Evolutionary conservation across 2,113 vertebrate genomes (phyloP), one percentile per base, ranked within the genome.

Genomic region (Serilophus lunatus): DNA sequence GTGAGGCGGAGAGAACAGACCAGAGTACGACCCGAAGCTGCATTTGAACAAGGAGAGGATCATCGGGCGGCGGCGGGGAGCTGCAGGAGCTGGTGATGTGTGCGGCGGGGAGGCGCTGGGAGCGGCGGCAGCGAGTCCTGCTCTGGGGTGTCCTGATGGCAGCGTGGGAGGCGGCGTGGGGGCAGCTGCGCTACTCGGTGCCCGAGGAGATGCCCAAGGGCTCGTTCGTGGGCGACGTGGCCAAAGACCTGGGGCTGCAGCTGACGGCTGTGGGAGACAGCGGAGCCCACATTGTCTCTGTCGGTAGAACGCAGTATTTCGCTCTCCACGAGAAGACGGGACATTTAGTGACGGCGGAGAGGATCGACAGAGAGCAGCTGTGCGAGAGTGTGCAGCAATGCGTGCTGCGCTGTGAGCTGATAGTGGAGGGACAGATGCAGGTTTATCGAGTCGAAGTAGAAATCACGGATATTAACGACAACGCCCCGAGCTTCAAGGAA

Each of bases 341-440:
- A 7, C 87, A 97, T 53, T 50, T 66, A 98, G 31, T 74, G 38
- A 74, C 70, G 0, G 51, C 70, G 5, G 23, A n/a, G 11, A 42
- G 50, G 6, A 95, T 98, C 29, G 98, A 97, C 65, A 91, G 96
- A 12, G 97, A 97, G 69, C 44, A 87, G 38, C 71, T 97, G 9
- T 98, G 97, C 69, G 15, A 17, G 24, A 11, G 17, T 3, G 26
- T 31, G 20, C 11, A 25, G 42, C 4, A 47, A 19, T 97, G 97
- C 18, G 24, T 96, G 18, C 26, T 51, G 50, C 50, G 50, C 26
- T 51, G 50, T 51, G 50, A 51, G 15, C 50, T 51, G 26, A 51
- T 51, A 51, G 50, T 51, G 50, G 50, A 51, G 50, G 50, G 4
- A 15, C 19, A 51, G 19, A 51, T 51, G 50, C 22, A 51, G 8